Conservation (phyloP, 2,113 vertebrate species). For the Leptosomus discolor region DNA sequence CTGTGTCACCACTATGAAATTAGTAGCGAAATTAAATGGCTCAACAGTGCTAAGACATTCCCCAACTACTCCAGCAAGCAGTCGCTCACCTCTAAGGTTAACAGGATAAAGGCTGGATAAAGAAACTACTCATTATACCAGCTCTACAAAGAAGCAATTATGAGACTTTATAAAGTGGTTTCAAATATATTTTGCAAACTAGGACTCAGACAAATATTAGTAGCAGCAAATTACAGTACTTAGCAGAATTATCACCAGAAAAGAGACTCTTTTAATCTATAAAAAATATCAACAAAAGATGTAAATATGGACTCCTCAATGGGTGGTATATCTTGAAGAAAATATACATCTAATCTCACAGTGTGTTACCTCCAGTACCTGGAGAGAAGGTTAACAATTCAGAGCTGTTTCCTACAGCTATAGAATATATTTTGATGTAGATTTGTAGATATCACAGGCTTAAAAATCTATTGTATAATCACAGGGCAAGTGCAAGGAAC, state of each 20-base stretch:
- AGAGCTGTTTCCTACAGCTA: constrained; percentile 77
- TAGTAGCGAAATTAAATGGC: constrained; percentile 66
- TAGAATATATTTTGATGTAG: constrained; percentile 82
- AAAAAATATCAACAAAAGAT: constrained; percentile 88
- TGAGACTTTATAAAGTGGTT: constrained; percentile 81
- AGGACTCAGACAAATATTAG: constrained; percentile 87
- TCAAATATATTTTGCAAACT: constrained; percentile 86
- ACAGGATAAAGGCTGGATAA: constrained; percentile 83
- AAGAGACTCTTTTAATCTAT: constrained; percentile 86
- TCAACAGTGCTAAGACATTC: constrained; percentile 59
- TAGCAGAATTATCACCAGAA: constrained; percentile 87
- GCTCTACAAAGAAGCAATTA: constrained; percentile 84
- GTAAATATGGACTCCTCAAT: constrained; percentile 84
- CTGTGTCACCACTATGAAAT: constrained; percentile 33
- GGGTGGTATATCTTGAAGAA: constrained; percentile 83
- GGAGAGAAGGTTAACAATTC: constrained; percentile 85
- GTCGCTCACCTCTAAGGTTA: constrained; percentile 77
- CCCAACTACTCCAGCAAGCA: constrained; percentile 66
- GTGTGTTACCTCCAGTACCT: constrained; percentile 80
- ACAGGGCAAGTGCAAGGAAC: constrained; percentile 69
- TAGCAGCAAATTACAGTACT: constrained; percentile 87
- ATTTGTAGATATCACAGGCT: constrained; percentile 81
- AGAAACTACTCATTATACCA: constrained; percentile 79
- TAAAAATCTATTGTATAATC: constrained; percentile 81
- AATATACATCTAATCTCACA: constrained; percentile 87